Conservation (phyloP, 2,797 vertebrate genomes). For the Cryptoprocta ferox region DNA sequence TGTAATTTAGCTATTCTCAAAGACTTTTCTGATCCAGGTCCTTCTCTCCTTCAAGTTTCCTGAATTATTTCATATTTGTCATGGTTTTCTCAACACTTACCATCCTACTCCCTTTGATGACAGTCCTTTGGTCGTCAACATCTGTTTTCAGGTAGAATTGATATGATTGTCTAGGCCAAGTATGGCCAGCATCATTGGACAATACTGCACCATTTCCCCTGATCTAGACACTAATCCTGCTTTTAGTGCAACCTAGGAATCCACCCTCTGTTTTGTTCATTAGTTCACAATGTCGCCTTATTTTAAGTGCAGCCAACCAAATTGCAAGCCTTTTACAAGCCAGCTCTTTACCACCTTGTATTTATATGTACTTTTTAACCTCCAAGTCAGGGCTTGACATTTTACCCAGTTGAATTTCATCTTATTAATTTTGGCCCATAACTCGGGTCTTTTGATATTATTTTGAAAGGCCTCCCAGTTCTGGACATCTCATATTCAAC, state of each 20-base stretch:
- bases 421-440: slow-evolving; percentile 66
- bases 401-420: slow-evolving; percentile 61
- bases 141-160: not conserved
- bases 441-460: slow-evolving; percentile 56
- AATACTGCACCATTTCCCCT: not conserved
- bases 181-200: not conserved
- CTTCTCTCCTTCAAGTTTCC: not conserved
- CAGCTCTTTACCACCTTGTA: not conserved
- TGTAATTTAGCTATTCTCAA: not conserved
- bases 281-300: not conserved
- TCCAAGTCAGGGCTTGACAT: slow-evolving; percentile 51
- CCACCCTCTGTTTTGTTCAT: not conserved
- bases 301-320: slow-evolving; percentile 10
- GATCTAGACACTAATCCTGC: not conserved
- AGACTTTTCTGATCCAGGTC: not conserved
- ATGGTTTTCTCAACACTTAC: not conserved
- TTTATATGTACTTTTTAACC: slow-evolving; percentile 15
- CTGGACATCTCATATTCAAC: slow-evolving; percentile 47
- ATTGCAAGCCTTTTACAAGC: slow-evolving; percentile 1
- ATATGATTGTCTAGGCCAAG: not conserved
- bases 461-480: slow-evolving; percentile 65
- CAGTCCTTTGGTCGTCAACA: not conserved
- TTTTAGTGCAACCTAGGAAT: not conserved
- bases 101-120: not conserved
- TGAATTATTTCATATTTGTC: not conserved